Conservation (phyloP, 2,888 invertebrate genomes). For the Agonopterix alstromeriana region DNA sequence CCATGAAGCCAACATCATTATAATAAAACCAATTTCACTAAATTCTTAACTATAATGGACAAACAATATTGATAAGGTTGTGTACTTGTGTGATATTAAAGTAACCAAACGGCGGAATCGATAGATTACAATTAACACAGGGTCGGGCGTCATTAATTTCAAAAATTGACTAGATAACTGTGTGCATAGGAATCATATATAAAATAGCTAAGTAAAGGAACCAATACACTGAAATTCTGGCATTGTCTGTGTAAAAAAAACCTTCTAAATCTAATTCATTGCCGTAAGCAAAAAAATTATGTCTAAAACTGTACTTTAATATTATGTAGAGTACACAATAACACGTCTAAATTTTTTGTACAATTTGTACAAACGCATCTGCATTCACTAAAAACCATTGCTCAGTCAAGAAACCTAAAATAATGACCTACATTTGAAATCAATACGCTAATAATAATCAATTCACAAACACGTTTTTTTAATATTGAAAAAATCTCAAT, state of each 20-base stretch:
- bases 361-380: constrained; percentile 64
- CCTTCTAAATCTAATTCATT: constrained; percentile 54
- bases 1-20: constrained; percentile 43
- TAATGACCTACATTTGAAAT: constrained; percentile 31
- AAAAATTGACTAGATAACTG: constrained; percentile 76
- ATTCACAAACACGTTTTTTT: constrained; percentile 21
- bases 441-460: constrained; percentile 30
- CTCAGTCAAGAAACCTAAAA: constrained; percentile 54
- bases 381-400: constrained; percentile 45
- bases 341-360: constrained; percentile 62
- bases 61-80: constrained; percentile 43
- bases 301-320: constrained; percentile 63
- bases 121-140: constrained; percentile 49
- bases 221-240: constrained; percentile 69
- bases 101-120: constrained; percentile 51
- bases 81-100: constrained; percentile 57
- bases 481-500: constrained; percentile 37
- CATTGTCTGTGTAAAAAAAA: constrained; percentile 56
- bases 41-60: constrained; percentile 61
- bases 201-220: constrained; percentile 73
- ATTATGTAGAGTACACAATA: constrained; percentile 63
- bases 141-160: constrained; percentile 68
- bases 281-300: constrained; percentile 58
- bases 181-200: constrained; percentile 74
- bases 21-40: constrained; percentile 59